Conservation (phyloP, 2,113 vertebrate species). For the Patagioenas fasciata region DNA sequence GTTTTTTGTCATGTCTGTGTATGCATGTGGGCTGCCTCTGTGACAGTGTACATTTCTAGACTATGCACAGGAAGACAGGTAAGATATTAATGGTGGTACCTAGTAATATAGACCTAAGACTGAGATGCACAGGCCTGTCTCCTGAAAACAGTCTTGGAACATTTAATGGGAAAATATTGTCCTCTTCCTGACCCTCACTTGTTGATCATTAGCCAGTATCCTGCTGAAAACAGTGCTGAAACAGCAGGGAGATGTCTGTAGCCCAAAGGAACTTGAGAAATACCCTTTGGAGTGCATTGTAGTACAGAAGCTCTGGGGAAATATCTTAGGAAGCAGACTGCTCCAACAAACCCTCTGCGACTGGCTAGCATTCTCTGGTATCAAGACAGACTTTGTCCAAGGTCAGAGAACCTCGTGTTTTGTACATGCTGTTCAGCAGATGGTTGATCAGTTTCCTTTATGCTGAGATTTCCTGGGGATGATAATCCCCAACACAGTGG, state of each 20-base stretch:
- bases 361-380: neutral
- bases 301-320: neutral
- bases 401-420: neutral
- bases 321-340: neutral
- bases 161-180: neutral
- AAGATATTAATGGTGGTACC: neutral
- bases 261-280: neutral
- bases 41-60: neutral
- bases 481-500: neutral
- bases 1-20: neutral
- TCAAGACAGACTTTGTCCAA: neutral
- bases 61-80: neutral
- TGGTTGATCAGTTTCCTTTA: neutral
- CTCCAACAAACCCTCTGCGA: neutral
- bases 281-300: neutral
- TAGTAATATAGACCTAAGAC: neutral
- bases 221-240: neutral
- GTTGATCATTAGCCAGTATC: neutral
- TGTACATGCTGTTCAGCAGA: slow-evolving; percentile 8
- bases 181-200: neutral
- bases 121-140: neutral
- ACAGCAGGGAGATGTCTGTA: neutral
- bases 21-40: neutral
- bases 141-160: neutral
- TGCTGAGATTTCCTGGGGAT: neutral